phyloP scores from a whole-genome alignment of 35 echinoderm and acorn worm genomes.

The Acanthaster planci region DNA sequence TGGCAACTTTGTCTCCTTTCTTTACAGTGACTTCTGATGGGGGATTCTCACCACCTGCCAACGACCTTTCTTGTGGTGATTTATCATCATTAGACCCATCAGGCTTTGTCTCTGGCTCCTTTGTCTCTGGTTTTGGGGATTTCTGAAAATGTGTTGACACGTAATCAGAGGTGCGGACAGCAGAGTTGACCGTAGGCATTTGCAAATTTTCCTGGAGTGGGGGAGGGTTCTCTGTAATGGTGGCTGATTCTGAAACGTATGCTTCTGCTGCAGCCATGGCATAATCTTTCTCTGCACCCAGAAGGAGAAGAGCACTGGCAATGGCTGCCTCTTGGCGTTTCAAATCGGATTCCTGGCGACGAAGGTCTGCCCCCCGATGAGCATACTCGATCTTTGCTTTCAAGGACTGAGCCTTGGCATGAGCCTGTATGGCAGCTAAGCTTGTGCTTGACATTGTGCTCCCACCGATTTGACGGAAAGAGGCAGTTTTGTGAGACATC shows the following conservation, averaged over 20 bases:
- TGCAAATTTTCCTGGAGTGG: neutral
- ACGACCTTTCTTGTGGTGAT: too few relatives aligned
- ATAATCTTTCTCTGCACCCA: constrained; percentile 43
- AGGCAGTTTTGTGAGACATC: neutral
- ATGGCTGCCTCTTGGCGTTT: constrained; percentile 27
- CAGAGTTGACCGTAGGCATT: neutral
- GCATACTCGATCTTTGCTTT: constrained; percentile 39
- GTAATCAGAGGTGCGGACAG: neutral
- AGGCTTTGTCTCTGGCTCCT: neutral
- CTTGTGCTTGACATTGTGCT: constrained; percentile 36
- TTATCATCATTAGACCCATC: neutral
- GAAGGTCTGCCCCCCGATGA: neutral
- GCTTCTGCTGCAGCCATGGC: constrained; percentile 55
- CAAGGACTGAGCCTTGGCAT: constrained; percentile 34
- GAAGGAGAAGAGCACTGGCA: constrained; percentile 38
- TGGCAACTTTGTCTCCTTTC: too few relatives aligned
- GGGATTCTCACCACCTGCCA: too few relatives aligned
- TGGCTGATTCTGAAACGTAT: constrained; percentile 31
- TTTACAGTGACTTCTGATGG: too few relatives aligned
- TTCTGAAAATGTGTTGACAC: constrained; percentile 25
- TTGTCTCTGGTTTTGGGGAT: neutral
- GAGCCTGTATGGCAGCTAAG: constrained; percentile 39
- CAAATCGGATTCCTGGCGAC: constrained; percentile 30
- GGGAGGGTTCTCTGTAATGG: neutral
- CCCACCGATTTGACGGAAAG: neutral